phyloP scores from a whole-genome alignment of 2,888 invertebrate genomes.

The Dicycla oo region DNA sequence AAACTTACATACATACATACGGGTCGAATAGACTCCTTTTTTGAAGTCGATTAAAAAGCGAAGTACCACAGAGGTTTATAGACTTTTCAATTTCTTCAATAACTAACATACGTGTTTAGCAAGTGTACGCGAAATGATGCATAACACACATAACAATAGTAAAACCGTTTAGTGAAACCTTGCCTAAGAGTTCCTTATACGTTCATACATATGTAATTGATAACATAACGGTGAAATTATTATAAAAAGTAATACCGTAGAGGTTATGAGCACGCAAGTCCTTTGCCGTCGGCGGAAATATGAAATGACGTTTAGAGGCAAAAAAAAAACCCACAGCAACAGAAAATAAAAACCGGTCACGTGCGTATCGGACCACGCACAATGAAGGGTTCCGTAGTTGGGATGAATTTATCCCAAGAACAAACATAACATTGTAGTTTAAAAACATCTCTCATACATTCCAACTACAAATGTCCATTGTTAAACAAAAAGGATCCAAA shows the following conservation, averaged over 20 bases:
- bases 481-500: no score
- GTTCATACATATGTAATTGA: neutral
- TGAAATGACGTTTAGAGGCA: constrained; percentile 4
- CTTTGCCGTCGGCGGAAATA: constrained; percentile 8
- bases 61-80: constrained; percentile 10
- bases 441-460: no score
- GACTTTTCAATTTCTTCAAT: constrained; percentile 27
- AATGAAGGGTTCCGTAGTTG: no score
- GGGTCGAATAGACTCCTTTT: no score
- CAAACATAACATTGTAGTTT: no score
- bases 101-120: constrained; percentile 30
- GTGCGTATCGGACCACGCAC: no score
- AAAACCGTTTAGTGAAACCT: constrained; percentile 39
- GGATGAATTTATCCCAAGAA: no score
- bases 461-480: no score
- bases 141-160: constrained; percentile 39
- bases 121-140: constrained; percentile 33
- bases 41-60: no score
- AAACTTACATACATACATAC: no score
- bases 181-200: constrained; percentile 34
- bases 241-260: constrained; percentile 39
- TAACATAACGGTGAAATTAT: constrained; percentile 28
- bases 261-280: constrained; percentile 20
- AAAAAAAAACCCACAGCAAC: no score
- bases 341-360: no score